A percentile compares a stretch with the other conserved stretches of the same genome.
Evolutionary conservation across 2,113 vertebrate genomes (phyloP).

Genomic region (Oryzias javanicus): DNA sequence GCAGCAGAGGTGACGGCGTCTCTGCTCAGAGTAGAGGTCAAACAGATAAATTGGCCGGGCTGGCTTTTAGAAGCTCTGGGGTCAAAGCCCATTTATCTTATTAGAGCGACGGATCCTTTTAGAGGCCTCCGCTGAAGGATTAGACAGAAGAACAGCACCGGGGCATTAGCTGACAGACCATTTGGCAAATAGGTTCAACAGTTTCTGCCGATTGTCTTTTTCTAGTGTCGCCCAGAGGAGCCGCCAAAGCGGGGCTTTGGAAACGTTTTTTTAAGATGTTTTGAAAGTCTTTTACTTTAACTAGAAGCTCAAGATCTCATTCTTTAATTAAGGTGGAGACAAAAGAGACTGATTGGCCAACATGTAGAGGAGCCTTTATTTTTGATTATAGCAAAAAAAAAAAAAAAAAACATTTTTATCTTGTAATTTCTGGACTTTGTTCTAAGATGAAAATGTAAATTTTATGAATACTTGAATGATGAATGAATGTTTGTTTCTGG

Average conservation of each 20-base stretch:
- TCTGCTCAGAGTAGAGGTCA: constrained; percentile 76
- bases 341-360: too few species aligned
- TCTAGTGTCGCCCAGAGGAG: constrained; percentile 49
- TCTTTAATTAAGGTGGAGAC: too few species aligned
- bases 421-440: too few species aligned
- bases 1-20: constrained; percentile 76
- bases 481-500: too few species aligned
- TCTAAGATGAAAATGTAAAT: too few species aligned
- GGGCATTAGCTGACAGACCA: constrained; percentile 72
- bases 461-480: too few species aligned
- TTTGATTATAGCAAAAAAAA: too few species aligned
- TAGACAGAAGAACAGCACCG: constrained; percentile 73
- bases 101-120: constrained; percentile 88
- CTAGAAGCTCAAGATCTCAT: too few species aligned
- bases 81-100: constrained; percentile 94
- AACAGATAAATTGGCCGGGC: constrained; percentile 91
- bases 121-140: constrained; percentile 88
- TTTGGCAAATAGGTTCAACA: constrained; percentile 73
- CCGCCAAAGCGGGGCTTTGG: constrained; percentile 26
- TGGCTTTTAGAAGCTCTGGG: constrained; percentile 90
- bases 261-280: constrained; percentile 34
- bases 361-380: too few species aligned
- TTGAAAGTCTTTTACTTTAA: too few species aligned
- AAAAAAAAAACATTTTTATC: too few species aligned
- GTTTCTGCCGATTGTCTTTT: constrained; percentile 67